phyloP scores from a whole-genome alignment of 1,140 invertebrate species.

The Globodera ellingtonae region DNA sequence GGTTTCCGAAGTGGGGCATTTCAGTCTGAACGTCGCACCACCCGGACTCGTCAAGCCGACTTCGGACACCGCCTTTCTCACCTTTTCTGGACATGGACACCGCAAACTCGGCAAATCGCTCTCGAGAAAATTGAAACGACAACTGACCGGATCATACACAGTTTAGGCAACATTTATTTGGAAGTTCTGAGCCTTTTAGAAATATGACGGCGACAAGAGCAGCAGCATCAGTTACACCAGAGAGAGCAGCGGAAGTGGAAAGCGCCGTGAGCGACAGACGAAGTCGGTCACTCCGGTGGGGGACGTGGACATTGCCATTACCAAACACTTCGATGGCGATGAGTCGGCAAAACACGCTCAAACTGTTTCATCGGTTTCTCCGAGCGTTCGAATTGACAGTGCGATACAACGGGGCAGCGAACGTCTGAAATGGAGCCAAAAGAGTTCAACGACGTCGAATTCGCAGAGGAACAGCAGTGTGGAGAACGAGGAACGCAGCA shows the following conservation, averaged over 20 bases:
- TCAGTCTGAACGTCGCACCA: neutral
- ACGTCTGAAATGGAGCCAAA: constrained; percentile 23
- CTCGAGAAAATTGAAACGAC: constrained; percentile 24
- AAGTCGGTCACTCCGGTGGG: neutral
- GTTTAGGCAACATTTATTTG: constrained; percentile 15
- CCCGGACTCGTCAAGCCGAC: constrained; percentile 40
- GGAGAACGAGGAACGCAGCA: neutral
- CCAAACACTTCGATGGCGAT: constrained; percentile 9
- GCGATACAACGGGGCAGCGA: constrained; percentile 41
- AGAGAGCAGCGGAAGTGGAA: constrained; percentile 23
- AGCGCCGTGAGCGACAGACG: neutral
- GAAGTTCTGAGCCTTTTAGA: constrained; percentile 23
- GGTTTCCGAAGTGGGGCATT: neutral
- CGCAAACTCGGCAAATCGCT: constrained; percentile 26
- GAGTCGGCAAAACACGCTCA: neutral
- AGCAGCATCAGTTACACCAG: constrained; percentile 31
- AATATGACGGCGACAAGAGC: constrained; percentile 42
- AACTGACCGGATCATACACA: constrained; percentile 35
- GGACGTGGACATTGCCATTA: neutral
- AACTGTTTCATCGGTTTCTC: constrained; percentile 28
- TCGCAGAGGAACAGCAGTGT: constrained; percentile 22
- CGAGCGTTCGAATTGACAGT: constrained; percentile 38
- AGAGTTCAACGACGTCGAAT: constrained; percentile 23
- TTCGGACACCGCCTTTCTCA: constrained; percentile 2
- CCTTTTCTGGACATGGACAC: neutral